Evolutionary conservation across 35 echinoderm and acorn worm genomes (phyloP).

Genomic region (Ptychodera flava): DNA sequence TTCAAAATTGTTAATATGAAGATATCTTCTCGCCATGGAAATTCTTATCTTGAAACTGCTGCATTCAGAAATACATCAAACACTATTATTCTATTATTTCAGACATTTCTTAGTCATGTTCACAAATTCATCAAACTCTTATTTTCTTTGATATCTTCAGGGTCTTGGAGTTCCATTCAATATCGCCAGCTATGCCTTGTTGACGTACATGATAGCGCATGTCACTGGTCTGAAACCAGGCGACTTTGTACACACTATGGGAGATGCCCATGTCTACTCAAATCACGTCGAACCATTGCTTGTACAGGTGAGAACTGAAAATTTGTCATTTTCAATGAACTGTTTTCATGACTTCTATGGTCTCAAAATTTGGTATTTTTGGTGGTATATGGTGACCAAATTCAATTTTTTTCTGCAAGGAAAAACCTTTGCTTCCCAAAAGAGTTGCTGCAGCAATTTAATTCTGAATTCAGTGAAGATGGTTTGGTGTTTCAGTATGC

Average conservation of each 20-base stretch:
- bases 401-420: no score
- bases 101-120: no score
- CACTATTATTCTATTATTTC: no score
- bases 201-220: slow-evolving; percentile 99
- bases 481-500: no score
- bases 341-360: no score
- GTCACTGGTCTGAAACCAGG: slow-evolving; percentile 74
- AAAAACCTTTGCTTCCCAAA: not conserved
- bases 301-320: slow-evolving; percentile 65
- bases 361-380: not conserved
- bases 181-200: slow-evolving; percentile 83
- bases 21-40: no score
- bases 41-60: no score
- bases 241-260: slow-evolving; percentile 91
- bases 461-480: not conserved
- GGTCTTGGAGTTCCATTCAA: slow-evolving; percentile 94
- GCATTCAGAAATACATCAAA: no score
- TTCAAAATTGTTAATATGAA: no score
- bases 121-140: no score
- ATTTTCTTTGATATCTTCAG: no score
- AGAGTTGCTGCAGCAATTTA: not conserved
- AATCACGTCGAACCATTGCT: slow-evolving; percentile 83
- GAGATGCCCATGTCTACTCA: slow-evolving; percentile 86
- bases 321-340: no score
- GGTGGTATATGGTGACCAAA: not conserved